A percentile compares a stretch with the other conserved stretches of the same genome.
These are phyloP conservation scores for Amblyraja radiata DNA, from an alignment of 2,797 vertebrate species.

Conservation along the genomic window DNA sequence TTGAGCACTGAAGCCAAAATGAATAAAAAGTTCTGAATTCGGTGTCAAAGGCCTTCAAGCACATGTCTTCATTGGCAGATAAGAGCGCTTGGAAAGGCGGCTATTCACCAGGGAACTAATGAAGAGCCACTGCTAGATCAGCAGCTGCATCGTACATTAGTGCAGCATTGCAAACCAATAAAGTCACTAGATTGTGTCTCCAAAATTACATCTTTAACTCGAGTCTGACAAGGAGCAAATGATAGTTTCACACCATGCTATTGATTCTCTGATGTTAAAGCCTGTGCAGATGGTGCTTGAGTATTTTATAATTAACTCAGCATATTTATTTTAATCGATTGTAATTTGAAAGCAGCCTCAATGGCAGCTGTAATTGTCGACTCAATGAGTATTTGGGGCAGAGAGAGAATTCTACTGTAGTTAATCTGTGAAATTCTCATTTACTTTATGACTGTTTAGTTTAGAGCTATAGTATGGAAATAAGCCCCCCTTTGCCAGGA, in stretches of 20 bases:
- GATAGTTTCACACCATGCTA: background rate
- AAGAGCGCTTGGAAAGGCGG: background rate
- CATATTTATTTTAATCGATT: background rate
- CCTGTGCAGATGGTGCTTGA: background rate
- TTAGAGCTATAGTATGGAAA: too few relatives aligned
- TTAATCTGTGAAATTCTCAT: slow-evolving; percentile 8
- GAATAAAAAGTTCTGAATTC: background rate
- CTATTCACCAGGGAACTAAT: background rate
- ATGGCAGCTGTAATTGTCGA: background rate
- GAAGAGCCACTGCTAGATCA: background rate
- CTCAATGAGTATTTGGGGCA: background rate
- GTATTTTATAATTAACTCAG: slow-evolving; percentile 33
- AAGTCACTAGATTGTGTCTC: slow-evolving; percentile 23
- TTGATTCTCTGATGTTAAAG: background rate
- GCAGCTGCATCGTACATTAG: background rate
- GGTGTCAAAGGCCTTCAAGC: background rate
- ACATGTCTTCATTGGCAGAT: slow-evolving; percentile 15
- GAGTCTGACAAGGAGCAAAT: slow-evolving; percentile 25
- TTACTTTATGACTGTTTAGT: background rate
- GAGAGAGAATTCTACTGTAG: background rate
- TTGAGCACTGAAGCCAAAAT: background rate
- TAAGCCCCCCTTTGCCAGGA: too few relatives aligned
- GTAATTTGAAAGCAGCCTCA: slow-evolving; percentile 6
- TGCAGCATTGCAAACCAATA: background rate
- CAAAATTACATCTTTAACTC: slow-evolving; percentile 30